A percentile compares a stretch with the other conserved stretches of the same genome.
phyloP scores from a whole-genome alignment of 2,797 vertebrate genomes.

The Darevskia nairensis region DNA sequence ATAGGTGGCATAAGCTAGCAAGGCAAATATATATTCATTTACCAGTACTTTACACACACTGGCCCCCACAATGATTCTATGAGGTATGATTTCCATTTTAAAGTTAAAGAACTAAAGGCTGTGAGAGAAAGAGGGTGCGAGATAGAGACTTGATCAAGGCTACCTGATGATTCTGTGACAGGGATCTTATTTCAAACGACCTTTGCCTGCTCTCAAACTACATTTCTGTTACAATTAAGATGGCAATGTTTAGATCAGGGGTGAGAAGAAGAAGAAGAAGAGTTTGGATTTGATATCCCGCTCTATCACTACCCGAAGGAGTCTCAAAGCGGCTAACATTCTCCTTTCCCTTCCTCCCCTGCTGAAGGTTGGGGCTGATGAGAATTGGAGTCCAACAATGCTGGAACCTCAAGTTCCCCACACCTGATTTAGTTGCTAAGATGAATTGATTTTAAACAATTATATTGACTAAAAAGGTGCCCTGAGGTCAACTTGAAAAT shows the following conservation, averaged over 20 bases:
- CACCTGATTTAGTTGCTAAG: not conserved
- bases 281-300: too few species aligned
- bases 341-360: too few species aligned
- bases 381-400: not conserved
- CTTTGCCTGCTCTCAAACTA: not conserved
- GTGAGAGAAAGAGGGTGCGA: not conserved
- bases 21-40: too few species aligned
- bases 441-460: not conserved
- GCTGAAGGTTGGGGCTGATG: not conserved
- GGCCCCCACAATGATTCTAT: not conserved
- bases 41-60: not conserved
- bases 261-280: too few species aligned
- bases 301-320: too few species aligned
- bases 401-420: not conserved
- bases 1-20: not conserved
- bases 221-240: not conserved
- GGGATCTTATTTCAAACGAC: not conserved
- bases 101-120: not conserved
- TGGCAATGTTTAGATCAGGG: not conserved
- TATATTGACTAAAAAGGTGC: not conserved
- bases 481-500: not conserved
- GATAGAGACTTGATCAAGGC: not conserved
- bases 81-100: not conserved
- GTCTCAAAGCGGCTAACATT: too few species aligned
- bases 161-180: not conserved